Evolutionary conservation across 2,888 invertebrate genomes (phyloP).

Genomic region (Ormyrus nitidulus): DNA sequence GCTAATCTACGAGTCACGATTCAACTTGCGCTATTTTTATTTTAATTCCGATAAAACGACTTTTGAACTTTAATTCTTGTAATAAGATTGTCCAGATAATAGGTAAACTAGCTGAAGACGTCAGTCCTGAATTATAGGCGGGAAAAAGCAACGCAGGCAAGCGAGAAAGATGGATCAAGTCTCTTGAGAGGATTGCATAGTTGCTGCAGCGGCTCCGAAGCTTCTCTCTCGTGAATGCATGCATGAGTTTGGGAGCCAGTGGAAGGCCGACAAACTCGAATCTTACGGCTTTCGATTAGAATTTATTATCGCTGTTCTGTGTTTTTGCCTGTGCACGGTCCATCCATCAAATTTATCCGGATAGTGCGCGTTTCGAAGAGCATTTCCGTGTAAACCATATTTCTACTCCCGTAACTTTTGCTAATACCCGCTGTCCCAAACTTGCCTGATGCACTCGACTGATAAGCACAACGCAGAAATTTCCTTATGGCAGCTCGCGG

Average conservation of each 20-base stretch:
- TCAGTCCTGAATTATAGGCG: neutral
- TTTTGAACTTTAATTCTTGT: too few relatives aligned
- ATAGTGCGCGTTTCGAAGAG: constrained; percentile 30
- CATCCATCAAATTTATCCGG: constrained; percentile 50
- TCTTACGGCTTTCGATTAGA: constrained; percentile 54
- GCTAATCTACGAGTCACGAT: too few relatives aligned
- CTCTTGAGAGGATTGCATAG: constrained; percentile 59
- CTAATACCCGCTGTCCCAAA: neutral
- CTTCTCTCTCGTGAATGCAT: constrained; percentile 57
- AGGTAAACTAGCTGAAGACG: too few relatives aligned
- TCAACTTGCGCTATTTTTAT: too few relatives aligned
- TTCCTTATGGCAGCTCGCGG: too few relatives aligned
- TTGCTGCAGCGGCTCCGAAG: constrained; percentile 51
- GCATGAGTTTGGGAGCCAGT: constrained; percentile 43
- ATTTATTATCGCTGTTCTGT: constrained; percentile 51
- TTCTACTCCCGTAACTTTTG: constrained; percentile 5
- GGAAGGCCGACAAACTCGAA: constrained; percentile 53
- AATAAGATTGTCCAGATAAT: too few relatives aligned
- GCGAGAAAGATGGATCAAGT: constrained; percentile 56
- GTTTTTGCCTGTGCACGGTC: constrained; percentile 5
- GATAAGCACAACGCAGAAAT: too few relatives aligned
- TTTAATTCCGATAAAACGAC: too few relatives aligned
- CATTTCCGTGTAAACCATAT: constrained; percentile 37
- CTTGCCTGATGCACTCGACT: too few relatives aligned
- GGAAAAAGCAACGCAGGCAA: neutral